Evolutionary conservation across 2,113 vertebrate genomes (phyloP), one percentile per base, ranked within the genome.

Genomic region (Brevimyrus niger): DNA sequence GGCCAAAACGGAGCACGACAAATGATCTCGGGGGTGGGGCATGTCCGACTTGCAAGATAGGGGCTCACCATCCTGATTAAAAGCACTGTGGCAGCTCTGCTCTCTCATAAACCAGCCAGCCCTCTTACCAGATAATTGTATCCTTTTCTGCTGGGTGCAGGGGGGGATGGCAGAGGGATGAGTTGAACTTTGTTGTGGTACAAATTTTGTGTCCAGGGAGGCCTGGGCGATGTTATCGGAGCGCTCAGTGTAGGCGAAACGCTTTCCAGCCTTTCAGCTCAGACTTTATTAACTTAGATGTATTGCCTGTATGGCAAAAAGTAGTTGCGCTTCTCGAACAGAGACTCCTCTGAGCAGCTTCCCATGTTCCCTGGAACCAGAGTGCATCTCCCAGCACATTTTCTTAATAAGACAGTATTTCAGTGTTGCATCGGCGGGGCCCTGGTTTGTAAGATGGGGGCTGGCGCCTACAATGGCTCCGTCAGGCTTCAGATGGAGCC

Each of bases 31-130:
- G 46, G 53, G 80, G 61, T 31, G 87, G 50, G 89, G 87, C 89
- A 8, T 5, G 80, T 91, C 89, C 90, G 88, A 87, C 82, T 80
- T 91, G 90, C 90, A 88, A 73, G 88, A 17, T 58, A 35, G 50
- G 87, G 89, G 53, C 83, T 65, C 73, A 55, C 50, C 58, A 86
- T 91, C 76, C 83, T 91, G 90, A 90, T 91, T 91, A 91, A 91
- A 91, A 53, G 87, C 76, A n/a, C 80, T 38, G 69, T 50, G 85
- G 87, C 31, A 86, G 86, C 69, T 90, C 87, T 51, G 87, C 35
- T 86, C 87, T 86, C 53, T 48, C 87, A 55, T 58, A 91, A 91
- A 85, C 87, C 48, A 90, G 46, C 88, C 87, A 76, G 87, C 76
- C 86, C 65, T 85, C 31, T 35, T 87, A 55, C 80, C 31, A 53